phyloP scores from a whole-genome alignment of 2,888 invertebrate species.

The Strigamia crassipes region DNA sequence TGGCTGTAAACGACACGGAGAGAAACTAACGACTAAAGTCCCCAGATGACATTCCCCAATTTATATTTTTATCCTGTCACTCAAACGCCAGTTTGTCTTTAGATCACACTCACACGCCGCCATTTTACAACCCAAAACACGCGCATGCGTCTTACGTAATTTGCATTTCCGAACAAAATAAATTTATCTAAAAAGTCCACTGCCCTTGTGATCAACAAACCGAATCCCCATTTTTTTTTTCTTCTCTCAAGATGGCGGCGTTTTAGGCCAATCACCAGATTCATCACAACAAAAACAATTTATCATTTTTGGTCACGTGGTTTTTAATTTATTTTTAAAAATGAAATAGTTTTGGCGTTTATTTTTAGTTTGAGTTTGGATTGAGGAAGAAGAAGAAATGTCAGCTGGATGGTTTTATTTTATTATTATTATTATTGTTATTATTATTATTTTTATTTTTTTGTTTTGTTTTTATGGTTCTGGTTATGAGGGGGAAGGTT shows the following conservation, averaged over 20 bases:
- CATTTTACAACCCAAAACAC: not conserved
- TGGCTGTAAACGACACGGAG: not conserved
- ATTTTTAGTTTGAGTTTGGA: too few relatives aligned
- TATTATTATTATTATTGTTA: not conserved
- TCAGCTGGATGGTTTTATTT: not conserved
- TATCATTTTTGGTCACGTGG: not conserved
- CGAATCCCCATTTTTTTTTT: not conserved
- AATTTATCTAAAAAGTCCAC: not conserved
- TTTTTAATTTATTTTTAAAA: not conserved
- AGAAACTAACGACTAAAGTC: not conserved
- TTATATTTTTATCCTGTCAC: constrained; percentile 19
- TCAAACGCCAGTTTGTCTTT: not conserved
- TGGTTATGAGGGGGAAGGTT: not conserved
- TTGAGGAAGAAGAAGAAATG: too few relatives aligned
- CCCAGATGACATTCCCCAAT: constrained; percentile 25
- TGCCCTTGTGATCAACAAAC: constrained; percentile 14
- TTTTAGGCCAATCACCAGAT: not conserved
- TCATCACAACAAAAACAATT: not conserved
- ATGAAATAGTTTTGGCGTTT: not conserved
- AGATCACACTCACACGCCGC: constrained; percentile 2
- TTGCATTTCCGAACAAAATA: not conserved
- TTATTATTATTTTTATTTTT: not conserved
- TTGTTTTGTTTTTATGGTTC: not conserved
- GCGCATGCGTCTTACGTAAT: not conserved
- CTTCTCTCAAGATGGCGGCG: not conserved